Conservation (phyloP, 1,140 invertebrate genomes). For the Cyclargus thomasi region DNA sequence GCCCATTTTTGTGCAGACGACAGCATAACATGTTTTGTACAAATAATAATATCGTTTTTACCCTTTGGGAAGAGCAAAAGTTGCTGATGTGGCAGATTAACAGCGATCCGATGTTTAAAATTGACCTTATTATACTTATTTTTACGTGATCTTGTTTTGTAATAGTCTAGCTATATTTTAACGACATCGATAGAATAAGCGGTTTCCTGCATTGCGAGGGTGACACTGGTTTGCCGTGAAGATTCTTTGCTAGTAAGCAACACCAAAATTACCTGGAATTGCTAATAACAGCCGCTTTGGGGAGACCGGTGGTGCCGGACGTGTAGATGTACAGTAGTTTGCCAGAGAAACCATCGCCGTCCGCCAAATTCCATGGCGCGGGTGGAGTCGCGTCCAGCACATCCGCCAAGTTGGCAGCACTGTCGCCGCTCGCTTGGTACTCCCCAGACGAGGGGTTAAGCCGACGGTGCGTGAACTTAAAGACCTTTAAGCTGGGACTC, state of each 20-base stretch:
- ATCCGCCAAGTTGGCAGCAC: slow-evolving; percentile 45
- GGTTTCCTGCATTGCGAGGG: no score
- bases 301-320: slow-evolving; percentile 91
- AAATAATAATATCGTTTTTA: not conserved
- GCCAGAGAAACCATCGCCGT: slow-evolving; percentile 67
- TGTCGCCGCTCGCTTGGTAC: slow-evolving; percentile 38
- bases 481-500: slow-evolving; percentile 55
- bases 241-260: not conserved
- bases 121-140: no score
- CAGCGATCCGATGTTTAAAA: no score
- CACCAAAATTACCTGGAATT: slow-evolving; percentile 77
- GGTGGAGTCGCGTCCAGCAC: slow-evolving; percentile 51
- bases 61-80: no score
- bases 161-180: no score
- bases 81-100: no score
- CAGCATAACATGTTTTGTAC: not conserved
- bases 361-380: slow-evolving; percentile 56
- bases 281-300: slow-evolving; percentile 91
- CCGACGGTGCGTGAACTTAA: slow-evolving; percentile 52
- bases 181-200: no score
- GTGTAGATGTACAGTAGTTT: slow-evolving; percentile 89
- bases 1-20: not conserved
- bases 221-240: not conserved
- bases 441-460: slow-evolving; percentile 32
- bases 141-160: no score